Base-by-base conservation (phyloP, 2,797 vertebrate genomes). In the Arctocebus calabarensis region DNA sequence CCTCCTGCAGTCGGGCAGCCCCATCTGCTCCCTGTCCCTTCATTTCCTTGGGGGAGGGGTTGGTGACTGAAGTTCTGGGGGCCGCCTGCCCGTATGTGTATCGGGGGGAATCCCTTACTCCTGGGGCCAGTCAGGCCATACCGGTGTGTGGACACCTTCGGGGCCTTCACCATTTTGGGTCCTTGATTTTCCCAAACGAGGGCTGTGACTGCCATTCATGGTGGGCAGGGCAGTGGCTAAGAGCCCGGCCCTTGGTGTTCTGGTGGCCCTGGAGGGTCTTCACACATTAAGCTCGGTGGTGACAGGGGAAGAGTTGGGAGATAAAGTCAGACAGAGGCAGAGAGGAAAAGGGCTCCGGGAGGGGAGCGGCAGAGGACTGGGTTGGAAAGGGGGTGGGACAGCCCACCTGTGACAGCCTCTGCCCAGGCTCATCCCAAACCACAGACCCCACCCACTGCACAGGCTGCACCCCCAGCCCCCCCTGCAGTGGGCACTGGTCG, bases 11-110 rank as follows among this genome's bases (percentile, higher is more conserved):
- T 1, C 2, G 13, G 52, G 2, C n/a, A 16, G 52, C 68, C 25
- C 20, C 1, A 20, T 17, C 37, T 2, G 0, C 52, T 32, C 52
- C n/a, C 4, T 0, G 29, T 10, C 20, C 10, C 32, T 40, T 22
- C 14, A 1, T 16, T 22, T 62, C n/a, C 57, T 45, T 88, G 2
- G 5, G n/a, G 27, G n/a, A 61, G 32, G 23, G 3, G 1, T 13
- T 12, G 7, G 14, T 48, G 48, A 32, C 27, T 1, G 6, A 32
- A 27, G 34, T 17, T 61, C 3, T 0, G 8, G 75, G 43, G 22
- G 55, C 20, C 6, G 25, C 48, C 59, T 23, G 3, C 32, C 75
- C 2, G 11, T n/a, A n/a, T 4, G 48, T 22, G 9, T 40, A 43
- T 7, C 12, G 7, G n/a, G 20, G 6, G 52, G 0, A 37, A 7